Percentiles rank a stretch among this genome's conserved stretches.
Conservation (phyloP, 2,113 vertebrate species). For the Camelus dromedarius region DNA sequence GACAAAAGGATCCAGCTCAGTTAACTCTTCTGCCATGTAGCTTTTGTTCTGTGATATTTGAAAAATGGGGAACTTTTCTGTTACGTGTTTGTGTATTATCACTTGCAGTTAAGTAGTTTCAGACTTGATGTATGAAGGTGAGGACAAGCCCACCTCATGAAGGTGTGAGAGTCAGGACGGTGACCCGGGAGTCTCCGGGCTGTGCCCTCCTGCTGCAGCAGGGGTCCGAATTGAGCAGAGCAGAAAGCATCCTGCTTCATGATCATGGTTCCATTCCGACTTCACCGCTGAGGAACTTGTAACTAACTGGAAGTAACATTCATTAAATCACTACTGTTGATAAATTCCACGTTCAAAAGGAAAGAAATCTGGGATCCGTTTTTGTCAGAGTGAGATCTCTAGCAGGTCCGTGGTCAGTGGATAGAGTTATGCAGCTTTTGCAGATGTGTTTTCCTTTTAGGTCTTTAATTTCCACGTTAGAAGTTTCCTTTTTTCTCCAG, state of each 20-base stretch:
- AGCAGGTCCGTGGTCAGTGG: not conserved
- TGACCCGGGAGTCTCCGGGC: not conserved
- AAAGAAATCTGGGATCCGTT: not conserved
- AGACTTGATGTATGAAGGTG: not conserved
- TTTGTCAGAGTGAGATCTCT: not conserved
- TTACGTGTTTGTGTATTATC: not conserved
- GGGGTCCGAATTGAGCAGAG: not conserved
- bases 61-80: not conserved
- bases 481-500: not conserved
- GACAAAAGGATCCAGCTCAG: not conserved
- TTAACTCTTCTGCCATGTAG: not conserved
- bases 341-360: not conserved
- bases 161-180: not conserved
- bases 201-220: no score
- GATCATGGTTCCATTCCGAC: not conserved
- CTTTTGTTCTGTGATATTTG: slow-evolving; percentile 31
- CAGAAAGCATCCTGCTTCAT: not conserved
- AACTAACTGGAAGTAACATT: not conserved
- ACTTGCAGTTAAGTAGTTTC: not conserved
- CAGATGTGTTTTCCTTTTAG: not conserved
- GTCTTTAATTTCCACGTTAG: not conserved
- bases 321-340: not conserved
- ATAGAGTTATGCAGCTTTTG: not conserved
- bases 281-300: not conserved
- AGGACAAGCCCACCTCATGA: not conserved